Base-by-base conservation (phyloP, 1,140 invertebrate species). In the Wiebesia pumilae region DNA sequence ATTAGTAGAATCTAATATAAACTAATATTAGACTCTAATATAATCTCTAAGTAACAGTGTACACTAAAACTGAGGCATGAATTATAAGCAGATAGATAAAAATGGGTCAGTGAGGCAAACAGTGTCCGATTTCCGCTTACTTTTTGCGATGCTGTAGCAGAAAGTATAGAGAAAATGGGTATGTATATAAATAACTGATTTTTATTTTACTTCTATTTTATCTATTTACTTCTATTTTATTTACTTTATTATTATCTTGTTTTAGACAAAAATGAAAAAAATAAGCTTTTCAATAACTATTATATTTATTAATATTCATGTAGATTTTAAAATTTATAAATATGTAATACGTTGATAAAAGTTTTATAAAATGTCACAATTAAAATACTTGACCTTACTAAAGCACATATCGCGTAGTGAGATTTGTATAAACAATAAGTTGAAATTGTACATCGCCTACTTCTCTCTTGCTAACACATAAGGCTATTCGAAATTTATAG, bases 51-150 rank as follows among this genome's bases (percentile, higher is more conserved):
- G 81, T 69, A 83, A 75, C 27, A 1, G 30, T 51, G 58, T 71
- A 77, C 27, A 40, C 88, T 89, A 90, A 90, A 79, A 85, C 81
- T 87, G 88, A 88, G 88, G 86, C 85, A 54, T 78, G 65, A 83
- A 38, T 81, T 33, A 87, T 58, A 79, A 80, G 87, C 88, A 88
- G 27, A 47, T n/a, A 38, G 67, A 58, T 80, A 91, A 90, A 91
- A 91, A 91, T 91, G 89, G 91, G 91, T 91, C 91, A 90, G 62
- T 85, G 80, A 67, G 81, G 35, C 83, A 69, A 81, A 21, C 62
- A 9, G 90, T 90, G 69, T 90, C 90, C 85, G 84, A 90, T 90
- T 90, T 88, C 89, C 81, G 88, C 86, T 89, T 87, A 89, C 78
- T 77, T n/a, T n/a, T 83, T 80, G 83, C 87, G 30, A n/a, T 75